Evolutionary conservation across 2,113 vertebrate species (phyloP).

Genomic region (Capreolus pygargus): DNA sequence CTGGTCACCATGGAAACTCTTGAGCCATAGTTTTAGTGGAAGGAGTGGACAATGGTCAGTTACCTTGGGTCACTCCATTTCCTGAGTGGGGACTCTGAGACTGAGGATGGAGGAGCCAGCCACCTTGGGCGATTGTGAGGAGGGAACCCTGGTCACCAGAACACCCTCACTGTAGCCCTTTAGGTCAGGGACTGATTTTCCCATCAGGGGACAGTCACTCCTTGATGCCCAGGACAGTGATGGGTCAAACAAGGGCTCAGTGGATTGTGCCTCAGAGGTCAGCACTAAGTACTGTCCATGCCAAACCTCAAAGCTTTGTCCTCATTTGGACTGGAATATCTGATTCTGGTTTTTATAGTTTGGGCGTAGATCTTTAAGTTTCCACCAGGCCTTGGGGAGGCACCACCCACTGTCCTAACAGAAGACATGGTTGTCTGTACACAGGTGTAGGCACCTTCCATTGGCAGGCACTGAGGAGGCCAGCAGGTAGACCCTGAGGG

Average conservation of each 20-base stretch:
- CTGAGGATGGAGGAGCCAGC: neutral
- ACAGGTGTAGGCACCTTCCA: neutral
- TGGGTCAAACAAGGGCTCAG: accelerated
- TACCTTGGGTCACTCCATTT: accelerated
- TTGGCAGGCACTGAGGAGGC: neutral
- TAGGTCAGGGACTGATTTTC: neutral
- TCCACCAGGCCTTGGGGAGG: neutral
- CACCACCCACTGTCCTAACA: too few relatives aligned
- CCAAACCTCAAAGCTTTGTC: neutral
- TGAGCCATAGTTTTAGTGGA: neutral
- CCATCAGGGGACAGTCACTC: neutral
- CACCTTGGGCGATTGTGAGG: neutral
- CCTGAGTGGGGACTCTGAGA: neutral
- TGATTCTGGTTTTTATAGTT: neutral
- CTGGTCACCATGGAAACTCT: neutral
- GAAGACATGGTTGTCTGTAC: neutral
- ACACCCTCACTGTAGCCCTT: neutral
- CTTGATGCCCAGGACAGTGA: neutral
- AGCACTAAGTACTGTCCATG: neutral
- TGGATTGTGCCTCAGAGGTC: neutral
- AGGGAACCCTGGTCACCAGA: neutral
- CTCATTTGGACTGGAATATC: neutral
- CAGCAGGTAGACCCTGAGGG: neutral
- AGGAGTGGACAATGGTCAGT: neutral
- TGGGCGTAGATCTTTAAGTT: neutral